A percentile compares a stretch with the other conserved stretches of the same genome.
These are phyloP conservation scores for Athene noctua DNA, from an alignment of 2,113 vertebrate genomes.

Conservation along the genomic window DNA sequence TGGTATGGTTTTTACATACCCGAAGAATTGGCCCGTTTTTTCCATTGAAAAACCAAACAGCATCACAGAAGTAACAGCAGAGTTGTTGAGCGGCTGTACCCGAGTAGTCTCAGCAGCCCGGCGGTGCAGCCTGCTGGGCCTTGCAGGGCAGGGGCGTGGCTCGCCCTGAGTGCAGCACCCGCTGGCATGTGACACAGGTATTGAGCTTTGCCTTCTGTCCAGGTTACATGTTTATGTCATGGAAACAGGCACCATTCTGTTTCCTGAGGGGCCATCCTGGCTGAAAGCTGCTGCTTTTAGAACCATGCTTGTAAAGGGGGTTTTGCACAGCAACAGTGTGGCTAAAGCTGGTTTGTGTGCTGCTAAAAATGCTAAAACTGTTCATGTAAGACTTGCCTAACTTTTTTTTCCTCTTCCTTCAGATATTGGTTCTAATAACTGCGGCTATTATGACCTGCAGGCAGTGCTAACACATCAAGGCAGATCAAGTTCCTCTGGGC, in stretches of 20 bases:
- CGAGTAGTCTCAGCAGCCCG: fast-evolving
- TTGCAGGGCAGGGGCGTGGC: not conserved
- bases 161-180: fast-evolving
- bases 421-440: constrained; percentile 96
- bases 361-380: not conserved
- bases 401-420: not conserved
- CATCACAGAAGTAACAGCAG: fast-evolving
- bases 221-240: fast-evolving
- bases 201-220: no score
- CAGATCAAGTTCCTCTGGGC: constrained; percentile 96
- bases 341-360: not conserved
- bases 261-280: not conserved
- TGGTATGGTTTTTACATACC: no score
- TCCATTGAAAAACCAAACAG: not conserved
- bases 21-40: not conserved
- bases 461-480: constrained; percentile 97
- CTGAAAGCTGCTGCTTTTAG: not conserved
- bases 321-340: not conserved
- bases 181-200: no score
- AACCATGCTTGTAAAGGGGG: fast-evolving
- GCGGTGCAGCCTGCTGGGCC: not conserved
- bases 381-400: fast-evolving
- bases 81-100: not conserved
- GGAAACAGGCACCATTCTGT: not conserved
- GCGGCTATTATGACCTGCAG: constrained; percentile 97